Evolutionary conservation across 2,797 vertebrate species (phyloP).

Genomic region (Amniataba percoides): DNA sequence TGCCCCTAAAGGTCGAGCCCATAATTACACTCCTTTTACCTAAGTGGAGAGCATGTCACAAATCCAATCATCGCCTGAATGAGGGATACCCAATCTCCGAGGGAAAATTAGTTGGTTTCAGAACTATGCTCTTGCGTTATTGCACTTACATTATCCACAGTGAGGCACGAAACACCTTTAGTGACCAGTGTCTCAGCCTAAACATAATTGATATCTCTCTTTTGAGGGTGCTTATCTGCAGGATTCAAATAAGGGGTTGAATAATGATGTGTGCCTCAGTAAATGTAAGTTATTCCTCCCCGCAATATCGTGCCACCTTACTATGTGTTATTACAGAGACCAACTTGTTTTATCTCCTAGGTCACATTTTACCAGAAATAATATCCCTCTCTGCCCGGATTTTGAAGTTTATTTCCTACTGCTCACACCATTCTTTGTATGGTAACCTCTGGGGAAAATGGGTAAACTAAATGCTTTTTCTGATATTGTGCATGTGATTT

Average conservation of each 20-base stretch:
- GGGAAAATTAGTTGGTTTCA: slow-evolving; percentile 64
- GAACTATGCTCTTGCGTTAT: slow-evolving; percentile 52
- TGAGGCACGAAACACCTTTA: slow-evolving; percentile 38
- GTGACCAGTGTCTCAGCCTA: slow-evolving; percentile 47
- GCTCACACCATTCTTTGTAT: slow-evolving; percentile 12
- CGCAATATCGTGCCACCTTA: not conserved
- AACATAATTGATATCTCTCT: slow-evolving; percentile 56
- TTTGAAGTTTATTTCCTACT: slow-evolving; percentile 23
- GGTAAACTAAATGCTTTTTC: slow-evolving; percentile 43
- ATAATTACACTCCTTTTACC: slow-evolving; percentile 73
- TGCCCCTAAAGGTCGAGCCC: slow-evolving; percentile 68
- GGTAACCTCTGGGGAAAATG: slow-evolving; percentile 20
- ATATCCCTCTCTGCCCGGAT: slow-evolving; percentile 5
- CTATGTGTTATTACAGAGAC: not conserved
- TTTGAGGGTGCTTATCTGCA: slow-evolving; percentile 34
- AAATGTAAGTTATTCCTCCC: slow-evolving; percentile 8
- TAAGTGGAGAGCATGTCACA: slow-evolving; percentile 63
- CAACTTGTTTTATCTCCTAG: slow-evolving; percentile 8
- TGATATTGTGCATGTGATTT: slow-evolving; percentile 40
- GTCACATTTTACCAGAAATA: slow-evolving; percentile 7
- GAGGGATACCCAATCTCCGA: slow-evolving; percentile 53
- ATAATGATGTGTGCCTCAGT: slow-evolving; percentile 27
- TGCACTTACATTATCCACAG: slow-evolving; percentile 56
- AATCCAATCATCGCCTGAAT: slow-evolving; percentile 68
- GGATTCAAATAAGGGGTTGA: slow-evolving; percentile 43